Evolutionary conservation across 1,140 invertebrate genomes (phyloP).

Genomic region (Musca vetustissima): DNA sequence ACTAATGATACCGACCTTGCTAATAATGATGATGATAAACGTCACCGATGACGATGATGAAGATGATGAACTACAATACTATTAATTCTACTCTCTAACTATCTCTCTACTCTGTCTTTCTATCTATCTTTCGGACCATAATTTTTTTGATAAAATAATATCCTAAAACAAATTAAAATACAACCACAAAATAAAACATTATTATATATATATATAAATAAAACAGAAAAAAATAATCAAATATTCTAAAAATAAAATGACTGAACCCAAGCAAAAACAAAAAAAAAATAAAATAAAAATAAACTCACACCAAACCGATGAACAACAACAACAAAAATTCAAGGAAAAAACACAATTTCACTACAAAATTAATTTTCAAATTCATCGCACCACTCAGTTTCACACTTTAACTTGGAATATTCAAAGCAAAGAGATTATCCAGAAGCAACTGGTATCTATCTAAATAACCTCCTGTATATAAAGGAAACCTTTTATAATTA

Average conservation of each 20-base stretch:
- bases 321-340: conserved; percentile 31
- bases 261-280: conserved; percentile 12
- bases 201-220: conserved; percentile 3
- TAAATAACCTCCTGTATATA: too few relatives aligned
- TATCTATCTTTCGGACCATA: conserved; percentile 23
- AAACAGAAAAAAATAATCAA: conserved; percentile 16
- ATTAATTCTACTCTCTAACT: conserved; percentile 5
- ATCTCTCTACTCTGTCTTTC: conserved; percentile 16
- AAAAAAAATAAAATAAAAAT: conserved; percentile 39
- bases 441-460: too few relatives aligned
- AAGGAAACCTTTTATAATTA: too few relatives aligned
- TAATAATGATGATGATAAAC: too few relatives aligned
- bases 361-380: not conserved
- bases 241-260: conserved; percentile 28
- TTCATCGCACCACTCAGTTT: too few relatives aligned
- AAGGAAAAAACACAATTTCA: conserved; percentile 24
- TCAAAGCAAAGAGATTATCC: too few relatives aligned
- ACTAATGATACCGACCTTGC: too few relatives aligned
- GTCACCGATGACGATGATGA: too few relatives aligned
- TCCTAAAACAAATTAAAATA: conserved; percentile 1
- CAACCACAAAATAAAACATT: conserved; percentile 1
- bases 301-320: conserved; percentile 49
- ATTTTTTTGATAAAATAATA: conserved; percentile 13
- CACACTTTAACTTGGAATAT: too few relatives aligned
- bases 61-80: too few relatives aligned